These are phyloP conservation scores for Stramonita haemastoma DNA, from an alignment of 2,888 invertebrate genomes.

Conservation along the genomic window DNA sequence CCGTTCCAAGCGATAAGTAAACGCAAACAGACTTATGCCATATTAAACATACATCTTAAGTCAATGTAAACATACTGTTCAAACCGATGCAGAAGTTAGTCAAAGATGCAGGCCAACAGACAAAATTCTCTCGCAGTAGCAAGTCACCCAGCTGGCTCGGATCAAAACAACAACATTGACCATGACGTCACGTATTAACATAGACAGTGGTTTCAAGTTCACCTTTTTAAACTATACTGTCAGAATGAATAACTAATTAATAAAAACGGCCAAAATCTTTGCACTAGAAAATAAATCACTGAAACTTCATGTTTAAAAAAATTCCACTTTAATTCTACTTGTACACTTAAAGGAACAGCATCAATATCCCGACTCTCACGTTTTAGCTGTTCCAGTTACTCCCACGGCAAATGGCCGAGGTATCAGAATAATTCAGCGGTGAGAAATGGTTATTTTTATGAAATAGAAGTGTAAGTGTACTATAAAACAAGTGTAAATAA, in stretches of 20 bases:
- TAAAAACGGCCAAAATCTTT: neutral
- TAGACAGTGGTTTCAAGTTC: neutral
- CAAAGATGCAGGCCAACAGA: neutral
- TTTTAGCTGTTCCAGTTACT: conserved; percentile 23
- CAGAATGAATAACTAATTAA: neutral
- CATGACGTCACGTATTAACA: conserved; percentile 61
- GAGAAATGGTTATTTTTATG: conserved; percentile 45
- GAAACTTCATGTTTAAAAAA: neutral
- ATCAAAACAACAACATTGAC: conserved; percentile 64
- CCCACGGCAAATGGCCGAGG: conserved; percentile 36
- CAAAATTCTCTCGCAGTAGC: neutral
- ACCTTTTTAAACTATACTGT: neutral
- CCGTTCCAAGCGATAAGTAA: neutral
- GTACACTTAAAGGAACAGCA: conserved; percentile 37
- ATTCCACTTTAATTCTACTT: neutral
- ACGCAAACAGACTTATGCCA: neutral
- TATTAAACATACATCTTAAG: neutral
- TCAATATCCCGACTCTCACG: neutral
- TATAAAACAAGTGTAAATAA: conserved; percentile 37
- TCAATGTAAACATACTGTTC: neutral
- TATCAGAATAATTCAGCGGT: conserved; percentile 38
- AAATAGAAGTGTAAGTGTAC: neutral
- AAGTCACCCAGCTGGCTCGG: conserved; percentile 37
- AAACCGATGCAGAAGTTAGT: neutral
- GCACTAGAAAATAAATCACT: neutral